Base-by-base conservation (phyloP, 23 tunicate species). In the Ascidia mentula region DNA sequence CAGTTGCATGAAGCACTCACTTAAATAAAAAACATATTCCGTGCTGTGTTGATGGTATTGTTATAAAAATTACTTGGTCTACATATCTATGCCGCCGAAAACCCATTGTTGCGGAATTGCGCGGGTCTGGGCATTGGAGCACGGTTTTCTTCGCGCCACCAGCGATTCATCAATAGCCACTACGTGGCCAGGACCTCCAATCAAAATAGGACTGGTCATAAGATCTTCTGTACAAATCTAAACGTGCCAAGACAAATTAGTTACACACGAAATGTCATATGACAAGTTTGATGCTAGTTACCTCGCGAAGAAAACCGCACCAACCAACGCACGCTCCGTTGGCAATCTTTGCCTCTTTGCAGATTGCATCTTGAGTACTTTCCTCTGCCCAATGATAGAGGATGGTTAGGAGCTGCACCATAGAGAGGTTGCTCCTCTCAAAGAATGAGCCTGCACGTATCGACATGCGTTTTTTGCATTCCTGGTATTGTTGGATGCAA, bases 111-210 rank as follows among this genome's bases (percentile, higher is more conserved):
- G 59, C 46, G 53, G 9, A 22, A 36, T n/a, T n/a, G 3, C 12
- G 18, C 78, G 46, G 39, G 28, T 53, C 59, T 74, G 78, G 22
- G 28, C 7, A 37, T 74, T 74, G 5, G 40, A 35, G 65, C 65
- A 53, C 9, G 78, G 78, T 2, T 74, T 74, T 32, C 78, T 35
- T n/a, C 78, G 38, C n/a, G 78, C 53, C 7, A 74, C 38, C 34
- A 74, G 20, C 6, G 78, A 37, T 36, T 74, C 53, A 53, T 74
- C 78, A 24, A 74, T 38, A 6, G 78, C 78, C 34, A 36, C 78
- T 1, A 36, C 78, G 26, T 74, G 78, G 4, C 46, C 46, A 15
- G 46, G 46, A 20, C 78, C 53, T 2, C 78, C 78, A 36, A 74
- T 74, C 38, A 8, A 12, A 1, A 28, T 6, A 6, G 78, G 26